A percentile compares a stretch with the other conserved stretches of the same genome.
These are phyloP conservation scores for Ellobium chinense DNA, from an alignment of 2,888 invertebrate species.

Conservation along the genomic window DNA sequence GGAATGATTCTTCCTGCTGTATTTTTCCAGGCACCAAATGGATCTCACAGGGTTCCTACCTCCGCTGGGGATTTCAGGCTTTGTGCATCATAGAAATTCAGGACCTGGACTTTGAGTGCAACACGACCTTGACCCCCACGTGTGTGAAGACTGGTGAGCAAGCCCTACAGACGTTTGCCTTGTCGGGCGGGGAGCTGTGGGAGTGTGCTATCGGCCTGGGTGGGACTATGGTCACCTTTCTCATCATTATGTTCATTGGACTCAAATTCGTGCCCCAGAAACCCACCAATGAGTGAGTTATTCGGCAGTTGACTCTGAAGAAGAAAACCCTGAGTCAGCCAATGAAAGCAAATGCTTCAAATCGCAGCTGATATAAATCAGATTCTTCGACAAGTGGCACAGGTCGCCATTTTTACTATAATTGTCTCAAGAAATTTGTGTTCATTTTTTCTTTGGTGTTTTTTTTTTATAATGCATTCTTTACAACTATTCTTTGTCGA, in stretches of 20 bases:
- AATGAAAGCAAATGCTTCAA: no score
- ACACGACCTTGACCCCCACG: background rate
- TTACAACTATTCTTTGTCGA: no score
- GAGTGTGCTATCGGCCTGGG: conserved; percentile 57
- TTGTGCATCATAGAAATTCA: conserved; percentile 63
- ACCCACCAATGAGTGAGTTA: conserved; percentile 62
- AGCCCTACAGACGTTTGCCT: conserved; percentile 63
- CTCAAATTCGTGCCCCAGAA: conserved; percentile 68
- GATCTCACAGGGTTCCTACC: conserved; percentile 68
- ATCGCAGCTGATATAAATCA: no score
- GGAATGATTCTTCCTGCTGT: background rate
- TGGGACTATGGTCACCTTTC: conserved; percentile 60
- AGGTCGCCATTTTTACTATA: no score
- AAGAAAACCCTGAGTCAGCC: no score
- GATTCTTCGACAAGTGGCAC: no score
- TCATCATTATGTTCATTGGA: conserved; percentile 61
- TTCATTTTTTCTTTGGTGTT: no score
- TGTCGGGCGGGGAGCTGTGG: conserved; percentile 60
- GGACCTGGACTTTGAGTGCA: conserved; percentile 64
- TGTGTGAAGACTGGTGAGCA: conserved; percentile 52
- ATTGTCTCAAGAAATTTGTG: no score
- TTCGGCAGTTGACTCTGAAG: no score
- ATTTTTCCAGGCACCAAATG: conserved; percentile 64
- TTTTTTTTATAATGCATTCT: no score
- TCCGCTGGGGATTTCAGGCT: conserved; percentile 72